Evolutionary conservation across 2,888 invertebrate species (phyloP).

Genomic region (Parnassius apollo): DNA sequence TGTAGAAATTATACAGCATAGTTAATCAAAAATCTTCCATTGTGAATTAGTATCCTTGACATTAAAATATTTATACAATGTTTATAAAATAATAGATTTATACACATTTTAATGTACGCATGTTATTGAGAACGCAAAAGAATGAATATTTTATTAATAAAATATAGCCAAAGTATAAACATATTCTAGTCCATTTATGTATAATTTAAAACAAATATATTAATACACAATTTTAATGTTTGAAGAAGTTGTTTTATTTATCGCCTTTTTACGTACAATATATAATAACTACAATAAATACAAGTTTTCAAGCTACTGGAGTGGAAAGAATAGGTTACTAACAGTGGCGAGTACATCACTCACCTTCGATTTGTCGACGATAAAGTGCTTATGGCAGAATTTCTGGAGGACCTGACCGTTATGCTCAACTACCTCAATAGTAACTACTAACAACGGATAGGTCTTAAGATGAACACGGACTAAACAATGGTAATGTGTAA

Average conservation of each 20-base stretch:
- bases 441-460: too few relatives aligned
- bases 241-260: slow-evolving; percentile 19
- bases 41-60: slow-evolving; percentile 46
- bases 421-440: too few relatives aligned
- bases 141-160: slow-evolving; percentile 23
- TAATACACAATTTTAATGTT: slow-evolving; percentile 17
- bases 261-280: not conserved
- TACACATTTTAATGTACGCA: slow-evolving; percentile 12
- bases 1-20: slow-evolving; percentile 47
- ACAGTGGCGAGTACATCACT: too few relatives aligned
- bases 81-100: slow-evolving; percentile 16
- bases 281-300: too few relatives aligned
- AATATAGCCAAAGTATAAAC: slow-evolving; percentile 25
- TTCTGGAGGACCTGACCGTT: too few relatives aligned
- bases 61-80: slow-evolving; percentile 34
- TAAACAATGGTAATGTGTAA: too few relatives aligned
- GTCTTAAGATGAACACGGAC: too few relatives aligned
- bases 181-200: slow-evolving; percentile 34
- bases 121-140: slow-evolving; percentile 4
- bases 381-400: too few relatives aligned
- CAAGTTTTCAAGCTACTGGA: too few relatives aligned
- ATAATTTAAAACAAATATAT: slow-evolving; percentile 27
- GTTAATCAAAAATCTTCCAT: slow-evolving; percentile 57
- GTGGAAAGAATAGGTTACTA: too few relatives aligned
- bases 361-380: too few relatives aligned